Conservation (phyloP, 2,797 vertebrate genomes). For the Centroberyx gerrardi region DNA sequence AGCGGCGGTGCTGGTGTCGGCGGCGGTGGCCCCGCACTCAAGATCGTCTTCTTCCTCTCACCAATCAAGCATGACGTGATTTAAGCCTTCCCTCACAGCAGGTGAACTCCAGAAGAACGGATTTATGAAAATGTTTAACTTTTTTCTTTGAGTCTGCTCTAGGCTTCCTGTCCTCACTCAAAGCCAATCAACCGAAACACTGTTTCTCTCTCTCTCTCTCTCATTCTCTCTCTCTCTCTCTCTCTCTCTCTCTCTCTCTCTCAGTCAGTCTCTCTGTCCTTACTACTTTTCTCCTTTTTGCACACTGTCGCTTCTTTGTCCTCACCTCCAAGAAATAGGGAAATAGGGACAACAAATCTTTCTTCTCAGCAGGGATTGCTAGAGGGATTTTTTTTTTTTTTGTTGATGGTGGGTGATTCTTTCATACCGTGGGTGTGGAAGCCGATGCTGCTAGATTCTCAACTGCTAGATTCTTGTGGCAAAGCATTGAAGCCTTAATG, state of each 20-base stretch:
- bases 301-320: conserved; percentile 43
- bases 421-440: conserved; percentile 44
- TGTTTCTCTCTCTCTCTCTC: conserved; percentile 35
- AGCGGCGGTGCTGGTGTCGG: conserved; percentile 22
- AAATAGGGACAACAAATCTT: conserved; percentile 53
- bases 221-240: conserved; percentile 40
- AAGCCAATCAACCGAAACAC: conserved; percentile 65
- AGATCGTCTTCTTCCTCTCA: conserved; percentile 51
- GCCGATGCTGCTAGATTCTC: conserved; percentile 17
- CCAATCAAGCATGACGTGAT: conserved; percentile 62
- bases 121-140: conserved; percentile 73
- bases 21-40: background rate
- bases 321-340: conserved; percentile 26
- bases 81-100: conserved; percentile 51
- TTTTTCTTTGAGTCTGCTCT: conserved; percentile 54
- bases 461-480: background rate
- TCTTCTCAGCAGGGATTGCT: conserved; percentile 53
- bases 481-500: conserved; percentile 23
- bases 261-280: conserved; percentile 13
- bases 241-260: background rate
- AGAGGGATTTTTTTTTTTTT: conserved; percentile 45
- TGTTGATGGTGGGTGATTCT: conserved; percentile 50
- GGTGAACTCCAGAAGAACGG: conserved; percentile 56
- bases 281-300: conserved; percentile 33
- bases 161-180: conserved; percentile 65